Conservation (phyloP, 2,797 vertebrate species). For the Squalus acanthias region DNA sequence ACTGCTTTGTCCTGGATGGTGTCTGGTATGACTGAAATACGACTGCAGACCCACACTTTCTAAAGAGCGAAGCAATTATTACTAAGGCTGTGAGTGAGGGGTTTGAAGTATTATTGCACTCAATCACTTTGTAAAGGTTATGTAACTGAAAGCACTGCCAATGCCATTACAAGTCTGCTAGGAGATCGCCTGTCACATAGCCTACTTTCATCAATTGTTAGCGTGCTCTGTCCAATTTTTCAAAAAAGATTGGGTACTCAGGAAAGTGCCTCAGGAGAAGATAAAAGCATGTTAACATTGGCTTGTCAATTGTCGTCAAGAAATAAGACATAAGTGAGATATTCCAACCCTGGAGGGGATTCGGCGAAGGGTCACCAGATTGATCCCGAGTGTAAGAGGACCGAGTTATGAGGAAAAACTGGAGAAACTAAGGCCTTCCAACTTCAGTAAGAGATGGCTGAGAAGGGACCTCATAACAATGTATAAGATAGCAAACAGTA, state of each 20-base stretch:
- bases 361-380: background rate
- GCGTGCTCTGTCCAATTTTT: too few relatives aligned
- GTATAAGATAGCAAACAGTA: too few relatives aligned
- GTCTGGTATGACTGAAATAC: background rate
- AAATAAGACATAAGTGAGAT: background rate
- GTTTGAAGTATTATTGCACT: background rate
- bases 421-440: too few relatives aligned
- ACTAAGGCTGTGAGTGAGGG: background rate
- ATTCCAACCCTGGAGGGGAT: background rate
- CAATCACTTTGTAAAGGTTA: too few relatives aligned
- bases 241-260: background rate
- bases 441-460: too few relatives aligned
- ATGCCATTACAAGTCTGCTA: background rate
- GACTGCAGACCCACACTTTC: too few relatives aligned
- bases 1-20: background rate
- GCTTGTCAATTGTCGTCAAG: background rate
- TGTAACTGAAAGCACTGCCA: too few relatives aligned
- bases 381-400: background rate
- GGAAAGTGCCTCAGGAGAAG: background rate
- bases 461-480: too few relatives aligned
- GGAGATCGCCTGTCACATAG: background rate
- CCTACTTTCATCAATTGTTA: too few relatives aligned
- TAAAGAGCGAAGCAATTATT: too few relatives aligned
- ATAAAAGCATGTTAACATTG: background rate
- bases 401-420: too few relatives aligned